Evolutionary conservation across 2,113 vertebrate species (phyloP), one percentile per base, ranked within the genome.

Genomic region (Trichechus manatus): DNA sequence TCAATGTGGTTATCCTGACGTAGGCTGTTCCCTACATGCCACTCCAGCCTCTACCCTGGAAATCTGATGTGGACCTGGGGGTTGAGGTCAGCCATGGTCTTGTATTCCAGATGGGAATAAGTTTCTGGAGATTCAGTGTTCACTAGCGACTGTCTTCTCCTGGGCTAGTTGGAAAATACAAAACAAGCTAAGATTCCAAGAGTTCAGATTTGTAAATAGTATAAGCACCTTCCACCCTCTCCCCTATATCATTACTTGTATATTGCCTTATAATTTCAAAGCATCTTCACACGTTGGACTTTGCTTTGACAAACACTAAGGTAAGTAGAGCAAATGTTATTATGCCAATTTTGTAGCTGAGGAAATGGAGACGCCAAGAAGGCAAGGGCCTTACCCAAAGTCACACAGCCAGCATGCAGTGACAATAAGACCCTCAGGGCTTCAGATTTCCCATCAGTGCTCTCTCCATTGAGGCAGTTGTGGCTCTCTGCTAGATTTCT

Each of bases 41-140:
- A 2, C 6, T 47, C 15, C 31, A 59, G n/a, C 39, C 14, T 88
- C 87, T 20, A 42, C 17, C 10, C 63, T 84, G 61, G 82, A 47
- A 81, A 8, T 61, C 29, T 44, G 79, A 77, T 36, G 15, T 11
- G n/a, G 36, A 75, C 36, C 31, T 23, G 29, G 50, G 44, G 50
- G 64, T 66, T 82, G 63, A 39, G 53, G 50, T 68, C 53, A 78
- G 66, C 22, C 23, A 19, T 2, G 59, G 74, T 39, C 56, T 94
- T 50, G 59, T n/a, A 68, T 80, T 96, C 82, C 59, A 59, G 44
- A 84, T 29, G 17, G 83, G 33, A 68, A 85, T 53, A 63, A 0
- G 7, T 10, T 61, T 91, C 93, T 70, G 64, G 91, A 92, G 20
- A 36, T 9, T n/a, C 68, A 74, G 68, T 70, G n/a, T 74, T 92